Conservation (phyloP, 2,113 vertebrate species). For the Grantiella picta region DNA sequence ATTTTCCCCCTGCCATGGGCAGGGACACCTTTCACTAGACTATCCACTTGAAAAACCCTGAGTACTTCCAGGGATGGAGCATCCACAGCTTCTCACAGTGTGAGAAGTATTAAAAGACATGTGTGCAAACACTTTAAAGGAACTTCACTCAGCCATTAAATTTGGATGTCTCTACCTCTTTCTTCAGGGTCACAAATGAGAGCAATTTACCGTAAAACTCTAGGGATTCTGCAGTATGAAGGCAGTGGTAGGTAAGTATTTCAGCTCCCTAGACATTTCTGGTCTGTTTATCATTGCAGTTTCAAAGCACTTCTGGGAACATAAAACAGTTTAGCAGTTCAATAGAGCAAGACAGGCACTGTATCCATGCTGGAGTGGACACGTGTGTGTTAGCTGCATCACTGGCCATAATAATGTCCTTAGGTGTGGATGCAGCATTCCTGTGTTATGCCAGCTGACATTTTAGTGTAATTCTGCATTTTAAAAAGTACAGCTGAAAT, state of each 20-base stretch:
- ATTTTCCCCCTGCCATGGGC: not conserved
- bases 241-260: not conserved
- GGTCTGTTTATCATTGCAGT: not conserved
- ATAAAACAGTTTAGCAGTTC: slow-evolving; percentile 47
- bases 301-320: not conserved
- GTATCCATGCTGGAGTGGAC: not conserved
- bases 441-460: slow-evolving; percentile 2
- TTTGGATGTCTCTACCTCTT: not conserved
- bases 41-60: no score
- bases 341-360: slow-evolving; percentile 1
- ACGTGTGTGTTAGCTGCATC: slow-evolving; percentile 23
- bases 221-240: not conserved
- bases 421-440: not conserved
- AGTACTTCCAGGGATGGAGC: not conserved
- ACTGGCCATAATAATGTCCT: slow-evolving; percentile 11
- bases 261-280: not conserved
- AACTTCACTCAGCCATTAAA: not conserved
- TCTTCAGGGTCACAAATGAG: not conserved
- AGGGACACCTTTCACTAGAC: not conserved
- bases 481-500: not conserved
- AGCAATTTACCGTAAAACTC: not conserved
- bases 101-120: not conserved
- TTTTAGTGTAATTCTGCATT: not conserved
- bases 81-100: not conserved
- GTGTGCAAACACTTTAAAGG: not conserved